Evolutionary conservation across 1,140 invertebrate species (phyloP).

Genomic region (Mizuhopecten yessoensis): DNA sequence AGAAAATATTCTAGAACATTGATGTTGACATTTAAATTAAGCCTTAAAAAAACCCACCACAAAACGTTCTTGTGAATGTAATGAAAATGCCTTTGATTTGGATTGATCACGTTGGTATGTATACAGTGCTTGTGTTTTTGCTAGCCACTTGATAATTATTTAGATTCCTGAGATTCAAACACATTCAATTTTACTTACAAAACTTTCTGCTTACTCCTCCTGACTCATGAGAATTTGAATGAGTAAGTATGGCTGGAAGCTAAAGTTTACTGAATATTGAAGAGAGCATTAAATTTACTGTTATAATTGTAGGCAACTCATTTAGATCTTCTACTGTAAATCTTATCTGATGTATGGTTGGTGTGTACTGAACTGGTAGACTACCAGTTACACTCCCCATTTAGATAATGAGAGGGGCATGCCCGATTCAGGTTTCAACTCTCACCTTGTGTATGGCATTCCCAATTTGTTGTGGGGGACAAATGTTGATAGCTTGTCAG

Average conservation of each 20-base stretch:
- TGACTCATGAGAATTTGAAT: neutral
- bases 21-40: too few species aligned
- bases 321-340: neutral
- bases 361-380: neutral
- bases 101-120: too few species aligned
- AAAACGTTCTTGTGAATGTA: too few species aligned
- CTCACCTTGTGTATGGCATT: constrained; percentile 37
- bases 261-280: neutral
- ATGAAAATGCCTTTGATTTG: too few species aligned
- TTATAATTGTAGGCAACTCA: constrained; percentile 13
- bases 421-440: constrained; percentile 12
- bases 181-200: neutral
- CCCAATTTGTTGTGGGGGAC: constrained; percentile 30
- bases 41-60: too few species aligned
- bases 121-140: too few species aligned
- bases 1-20: too few species aligned
- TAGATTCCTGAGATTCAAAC: neutral
- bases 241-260: neutral
- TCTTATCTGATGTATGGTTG: constrained; percentile 19
- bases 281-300: neutral
- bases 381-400: constrained; percentile 37
- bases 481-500: constrained; percentile 33
- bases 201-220: neutral
- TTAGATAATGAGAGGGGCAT: constrained; percentile 31
- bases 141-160: neutral